phyloP scores from a whole-genome alignment of 2,113 vertebrate genomes.

The Ellobius talpinus region DNA sequence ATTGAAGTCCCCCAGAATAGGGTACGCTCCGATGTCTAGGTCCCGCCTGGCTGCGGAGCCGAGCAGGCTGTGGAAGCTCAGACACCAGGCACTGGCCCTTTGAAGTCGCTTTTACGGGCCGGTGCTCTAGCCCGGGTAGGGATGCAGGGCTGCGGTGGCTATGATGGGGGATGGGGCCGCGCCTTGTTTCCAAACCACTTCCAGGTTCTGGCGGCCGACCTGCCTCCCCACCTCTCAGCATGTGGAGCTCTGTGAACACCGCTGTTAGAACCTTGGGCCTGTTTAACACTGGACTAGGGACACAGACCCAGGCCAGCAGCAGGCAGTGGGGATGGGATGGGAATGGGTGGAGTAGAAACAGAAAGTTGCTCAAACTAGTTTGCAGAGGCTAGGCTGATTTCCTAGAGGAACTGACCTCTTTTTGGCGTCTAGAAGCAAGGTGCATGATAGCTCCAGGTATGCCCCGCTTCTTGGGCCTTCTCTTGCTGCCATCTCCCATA shows the following conservation, averaged over 20 bases:
- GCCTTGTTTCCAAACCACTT: neutral
- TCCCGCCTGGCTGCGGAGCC: neutral
- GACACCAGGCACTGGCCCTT: slow-evolving; percentile 6
- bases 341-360: neutral
- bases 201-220: neutral
- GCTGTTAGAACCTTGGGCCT: neutral
- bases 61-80: neutral
- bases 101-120: slow-evolving; percentile 57
- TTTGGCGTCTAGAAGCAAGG: neutral
- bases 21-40: slow-evolving; percentile 3
- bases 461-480: neutral
- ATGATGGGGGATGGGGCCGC: slow-evolving; percentile 62
- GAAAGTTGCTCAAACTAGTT: neutral
- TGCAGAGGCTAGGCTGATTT: neutral
- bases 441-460: neutral
- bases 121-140: neutral
- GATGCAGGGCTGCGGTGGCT: neutral
- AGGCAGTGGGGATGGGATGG: neutral
- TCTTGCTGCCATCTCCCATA: neutral
- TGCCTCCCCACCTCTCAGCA: neutral
- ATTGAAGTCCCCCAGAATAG: neutral
- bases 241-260: neutral
- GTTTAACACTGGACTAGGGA: neutral
- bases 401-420: neutral
- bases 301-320: neutral